Base-by-base conservation (phyloP, 53 echinoderm and acorn worm genomes). In the Hippasteria phrygiana region DNA sequence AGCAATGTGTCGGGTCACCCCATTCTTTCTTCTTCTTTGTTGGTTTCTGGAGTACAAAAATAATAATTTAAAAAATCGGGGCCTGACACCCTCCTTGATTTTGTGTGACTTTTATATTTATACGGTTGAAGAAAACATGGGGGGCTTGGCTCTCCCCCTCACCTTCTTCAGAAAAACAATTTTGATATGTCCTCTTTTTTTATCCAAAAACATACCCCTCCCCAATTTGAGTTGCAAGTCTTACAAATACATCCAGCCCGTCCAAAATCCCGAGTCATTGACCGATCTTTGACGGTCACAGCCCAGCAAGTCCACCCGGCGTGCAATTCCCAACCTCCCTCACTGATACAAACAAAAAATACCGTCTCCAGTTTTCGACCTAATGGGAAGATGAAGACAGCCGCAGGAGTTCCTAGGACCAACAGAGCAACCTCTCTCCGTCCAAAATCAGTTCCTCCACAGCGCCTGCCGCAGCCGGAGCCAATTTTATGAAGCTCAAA, bases 231-330 rank as follows among this genome's bases (percentile, higher is more conserved):
- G 24, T 63, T 5, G 24, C 3, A 10, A 63, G 10, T 20, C n/a
- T 24, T 2, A n/a, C 4, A 63, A 10, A 63, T 10, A 12, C 74
- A 0, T 29, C 29, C 10, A 10, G 12, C 1, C 28, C n/a, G 24
- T n/a, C 18, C 18, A 24, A 32, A 73, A 0, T 32, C 18, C 14
- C 51, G 32, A 76, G 76, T 76, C 76, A 76, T 17, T 76, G 76
- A 76, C 76, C 76, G 17, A 76, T n/a, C 28, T 24, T 59, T 20
- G 50, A 12, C n/a, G 59, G 50, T 67, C 35, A 67, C 37, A 31
- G 27, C 35, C 67, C 37, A 13, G 50, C 13, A 50, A 1, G 35
- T 53, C 76, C 54, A 59, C 51, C 48, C 17, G 50, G 34, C 51
- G 29, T 27, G 76, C 7, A 18, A 17, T 22, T 4, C 59, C 17